Base-by-base conservation (phyloP, 2,888 invertebrate genomes). In the Melanophora roralis region DNA sequence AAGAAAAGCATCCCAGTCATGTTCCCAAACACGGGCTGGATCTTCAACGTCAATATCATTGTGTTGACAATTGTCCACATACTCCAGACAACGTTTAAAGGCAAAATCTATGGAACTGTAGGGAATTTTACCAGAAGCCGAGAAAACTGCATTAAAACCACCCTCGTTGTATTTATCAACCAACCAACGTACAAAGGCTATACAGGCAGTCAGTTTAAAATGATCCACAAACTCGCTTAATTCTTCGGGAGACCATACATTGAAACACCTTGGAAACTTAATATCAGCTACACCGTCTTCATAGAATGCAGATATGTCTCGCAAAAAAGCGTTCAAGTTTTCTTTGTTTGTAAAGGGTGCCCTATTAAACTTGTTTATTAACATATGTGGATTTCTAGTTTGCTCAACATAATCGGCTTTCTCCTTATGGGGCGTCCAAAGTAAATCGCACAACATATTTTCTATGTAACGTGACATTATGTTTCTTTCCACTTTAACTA, bases 291-390 rank as follows among this genome's bases (percentile, higher is more conserved):
- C 93, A 8, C 95, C 95, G 8, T 94, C 94, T 84, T 96, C 96
- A 59, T 94, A 94, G 87, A 94, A 94, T 96, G 96, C 96, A 87
- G 96, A 94, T 91, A 95, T 94, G 87, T 96, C 95, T 60, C 94
- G 94, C 43, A 97, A 89, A 76, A 94, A 93, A 21, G 93, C 91
- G 82, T 95, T 95, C 36, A 97, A 89, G 2, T 96, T 96, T 89
- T 97, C 97, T 92, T 98, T 98, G 0, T 97, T 97, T 0, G 98
- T 97, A 87, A 98, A 98, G 64, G 95, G 92, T 0, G 97, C 96
- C 85, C 95, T 93, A 83, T 94, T 94, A 89, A 95, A 97, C 85
- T 97, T 94, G 89, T 94, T 94, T 85, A 95, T 93, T 68, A 94
- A 91, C 88, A 95, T 95, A 49, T 93, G 92, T 75, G 92, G 93